Evolutionary conservation across 2,888 invertebrate genomes (phyloP).

Genomic region (Drosophila eohydei): DNA sequence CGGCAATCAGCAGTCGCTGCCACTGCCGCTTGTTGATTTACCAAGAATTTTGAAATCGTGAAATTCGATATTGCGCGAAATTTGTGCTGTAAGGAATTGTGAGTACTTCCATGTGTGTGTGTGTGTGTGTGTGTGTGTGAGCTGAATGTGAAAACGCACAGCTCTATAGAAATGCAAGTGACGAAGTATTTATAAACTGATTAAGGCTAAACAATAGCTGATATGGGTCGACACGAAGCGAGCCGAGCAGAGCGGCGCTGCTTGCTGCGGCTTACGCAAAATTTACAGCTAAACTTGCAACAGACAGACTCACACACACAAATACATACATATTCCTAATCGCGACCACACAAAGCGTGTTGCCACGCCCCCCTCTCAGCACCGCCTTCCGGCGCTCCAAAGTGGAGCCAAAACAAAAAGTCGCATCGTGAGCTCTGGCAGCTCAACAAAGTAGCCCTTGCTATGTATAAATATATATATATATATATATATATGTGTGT

Average conservation of each 20-base stretch:
- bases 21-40: conserved; percentile 47
- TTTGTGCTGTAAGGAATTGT: conserved; percentile 53
- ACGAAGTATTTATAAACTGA: conserved; percentile 79
- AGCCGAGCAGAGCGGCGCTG: neutral
- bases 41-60: conserved; percentile 62
- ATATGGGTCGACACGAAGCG: conserved; percentile 62
- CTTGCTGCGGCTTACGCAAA: conserved; percentile 9
- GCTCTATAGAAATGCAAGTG: conserved; percentile 67
- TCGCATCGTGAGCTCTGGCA: conserved; percentile 48
- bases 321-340: conserved; percentile 26
- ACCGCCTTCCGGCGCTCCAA: neutral
- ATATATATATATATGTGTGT: neutral
- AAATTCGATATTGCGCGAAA: conserved; percentile 68
- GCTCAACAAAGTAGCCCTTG: conserved; percentile 70
- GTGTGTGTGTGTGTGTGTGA: neutral
- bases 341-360: conserved; percentile 48
- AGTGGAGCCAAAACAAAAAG: conserved; percentile 12
- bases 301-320: conserved; percentile 5
- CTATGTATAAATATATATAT: conserved; percentile 17
- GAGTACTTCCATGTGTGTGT: conserved; percentile 13
- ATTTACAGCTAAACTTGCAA: conserved; percentile 31
- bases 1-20: conserved; percentile 51
- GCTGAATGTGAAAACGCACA: conserved; percentile 25
- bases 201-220: conserved; percentile 73
- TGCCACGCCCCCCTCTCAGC: neutral